These are phyloP conservation scores for Rhagonycha fulva DNA, from an alignment of 2,888 invertebrate species.

Conservation along the genomic window DNA sequence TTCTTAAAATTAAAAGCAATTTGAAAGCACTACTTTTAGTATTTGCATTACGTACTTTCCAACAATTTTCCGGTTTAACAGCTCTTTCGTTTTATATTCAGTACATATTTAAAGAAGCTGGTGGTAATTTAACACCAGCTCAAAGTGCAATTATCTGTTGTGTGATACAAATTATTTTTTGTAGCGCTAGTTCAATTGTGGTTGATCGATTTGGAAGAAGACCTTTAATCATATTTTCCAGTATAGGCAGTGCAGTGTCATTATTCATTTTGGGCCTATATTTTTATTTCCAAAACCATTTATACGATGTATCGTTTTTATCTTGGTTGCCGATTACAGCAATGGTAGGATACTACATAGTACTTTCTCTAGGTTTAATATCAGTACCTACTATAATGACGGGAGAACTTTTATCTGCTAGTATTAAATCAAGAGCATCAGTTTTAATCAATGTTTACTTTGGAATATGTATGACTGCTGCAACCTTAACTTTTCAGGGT, in stretches of 20 bases:
- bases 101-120: conserved; percentile 45
- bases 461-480: neutral
- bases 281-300: neutral
- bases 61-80: conserved; percentile 43
- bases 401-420: neutral
- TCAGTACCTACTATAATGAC: neutral
- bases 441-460: neutral
- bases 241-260: neutral
- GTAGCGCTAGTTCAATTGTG: neutral
- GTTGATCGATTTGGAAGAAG: neutral
- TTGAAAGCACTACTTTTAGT: conserved; percentile 40
- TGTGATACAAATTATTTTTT: neutral
- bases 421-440: neutral
- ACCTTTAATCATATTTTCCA: neutral
- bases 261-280: neutral
- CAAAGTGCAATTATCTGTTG: conserved; percentile 42
- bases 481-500: neutral
- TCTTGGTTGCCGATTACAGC: neutral
- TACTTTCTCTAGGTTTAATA: neutral
- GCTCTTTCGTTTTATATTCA: conserved; percentile 43
- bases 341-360: neutral
- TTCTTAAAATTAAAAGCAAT: conserved; percentile 42
- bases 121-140: conserved; percentile 42
- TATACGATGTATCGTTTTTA: neutral
- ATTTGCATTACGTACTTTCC: conserved; percentile 37